Base-by-base conservation (phyloP, 2,888 invertebrate species). In the Mimachlamys varia region DNA sequence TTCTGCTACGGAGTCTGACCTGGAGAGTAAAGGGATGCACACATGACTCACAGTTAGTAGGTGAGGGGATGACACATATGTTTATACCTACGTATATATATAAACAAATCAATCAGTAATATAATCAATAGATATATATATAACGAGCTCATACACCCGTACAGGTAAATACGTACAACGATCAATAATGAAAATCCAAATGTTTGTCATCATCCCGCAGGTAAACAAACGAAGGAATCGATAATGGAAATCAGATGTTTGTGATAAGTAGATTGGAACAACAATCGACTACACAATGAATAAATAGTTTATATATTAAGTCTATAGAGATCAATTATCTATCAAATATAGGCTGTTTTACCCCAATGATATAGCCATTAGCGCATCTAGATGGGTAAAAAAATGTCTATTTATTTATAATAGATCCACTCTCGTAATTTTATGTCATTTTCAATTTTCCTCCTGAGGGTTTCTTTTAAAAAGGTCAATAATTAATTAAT, bases 31-130 rank as follows among this genome's bases (percentile, higher is more conserved):
- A 44, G 44, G 44, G 27, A 76, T 27, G 27, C 33, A 76, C 76
- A 76, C 13, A 27, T 76, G 76, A 76, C 76, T 76, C 76, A 76
- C n/a, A 27, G 76, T 33, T 76, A 33, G 33, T 33, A 76, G 76
- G 76, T 76, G 33, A 76, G n/a, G n/a, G n/a, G 76, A 76, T 76
- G 76, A 76, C 76, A 76, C 76, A 76, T 33, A 33, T 76, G 12
- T 27, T 4, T 27, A 12, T 76, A 76, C 12, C 2, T 76, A 27
- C 33, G 33, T 76, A 76, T 76, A 27, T 76, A 62, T 62, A 62
- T 62, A 62, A 4, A 62, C 12, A 76, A 76, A 76, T 76, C 76
- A 76, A 76, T 76, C 27, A 76, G 76, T 76, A 33, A 76, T 33
- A 76, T 12, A 33, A 76, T 76, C 76, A 76, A 76, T 76, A 10